Percentiles rank a stretch among this genome's conserved stretches.
Conservation (phyloP, 1,140 invertebrate species). For the Bradynema listronoti region DNA sequence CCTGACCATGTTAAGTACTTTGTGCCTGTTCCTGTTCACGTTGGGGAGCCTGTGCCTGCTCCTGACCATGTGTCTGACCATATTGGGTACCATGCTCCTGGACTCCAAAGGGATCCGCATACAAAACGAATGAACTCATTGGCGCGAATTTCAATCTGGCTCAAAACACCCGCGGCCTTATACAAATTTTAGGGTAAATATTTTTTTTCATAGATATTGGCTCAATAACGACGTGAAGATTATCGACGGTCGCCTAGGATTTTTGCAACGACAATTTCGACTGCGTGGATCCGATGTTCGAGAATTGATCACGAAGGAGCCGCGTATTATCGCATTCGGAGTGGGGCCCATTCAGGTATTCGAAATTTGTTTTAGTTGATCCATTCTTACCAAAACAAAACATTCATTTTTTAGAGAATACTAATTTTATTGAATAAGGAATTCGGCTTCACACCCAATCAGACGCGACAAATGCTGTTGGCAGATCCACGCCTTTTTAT, state of each 20-base stretch:
- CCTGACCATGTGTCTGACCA: too few species aligned
- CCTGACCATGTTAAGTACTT: too few species aligned
- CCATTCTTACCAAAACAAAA: neutral
- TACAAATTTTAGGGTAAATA: too few species aligned
- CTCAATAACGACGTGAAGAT: constrained; percentile 63
- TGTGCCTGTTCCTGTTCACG: too few species aligned
- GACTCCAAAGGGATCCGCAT: too few species aligned
- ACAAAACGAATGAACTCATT: too few species aligned
- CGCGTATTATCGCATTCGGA: constrained; percentile 69
- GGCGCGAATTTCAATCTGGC: too few species aligned
- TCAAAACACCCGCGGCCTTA: too few species aligned
- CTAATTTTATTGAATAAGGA: constrained; percentile 54
- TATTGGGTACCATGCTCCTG: too few species aligned
- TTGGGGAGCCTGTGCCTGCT: too few species aligned
- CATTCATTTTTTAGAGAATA: constrained; percentile 50
- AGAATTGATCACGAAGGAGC: constrained; percentile 65
- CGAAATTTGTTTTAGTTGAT: constrained; percentile 16
- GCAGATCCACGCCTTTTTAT: constrained; percentile 54
- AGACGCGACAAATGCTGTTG: constrained; percentile 57
- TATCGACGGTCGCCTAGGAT: constrained; percentile 74
- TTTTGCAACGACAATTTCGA: constrained; percentile 72
- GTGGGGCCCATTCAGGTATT: constrained; percentile 47
- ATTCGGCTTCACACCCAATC: constrained; percentile 53
- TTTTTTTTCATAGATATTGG: too few species aligned
- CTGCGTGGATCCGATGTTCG: constrained; percentile 71